phyloP scores from a whole-genome alignment of 1,140 invertebrate genomes.

The Maniola jurtina region DNA sequence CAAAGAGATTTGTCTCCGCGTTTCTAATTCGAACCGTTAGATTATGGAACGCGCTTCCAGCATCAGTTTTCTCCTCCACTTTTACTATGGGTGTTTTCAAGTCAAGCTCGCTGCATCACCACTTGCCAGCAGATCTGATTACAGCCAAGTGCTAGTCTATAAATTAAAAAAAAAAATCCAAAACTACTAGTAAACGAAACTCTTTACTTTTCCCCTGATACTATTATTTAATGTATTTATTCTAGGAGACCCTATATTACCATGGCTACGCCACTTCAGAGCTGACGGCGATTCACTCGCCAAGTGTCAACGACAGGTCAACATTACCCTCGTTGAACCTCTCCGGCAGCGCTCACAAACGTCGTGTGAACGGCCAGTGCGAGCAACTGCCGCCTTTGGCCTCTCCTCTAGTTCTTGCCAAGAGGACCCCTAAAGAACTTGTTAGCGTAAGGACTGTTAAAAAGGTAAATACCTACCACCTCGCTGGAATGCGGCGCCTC shows the following conservation, averaged over 20 bases:
- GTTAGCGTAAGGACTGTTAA: conserved; percentile 46
- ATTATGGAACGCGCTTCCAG: no score
- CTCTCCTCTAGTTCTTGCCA: conserved; percentile 61
- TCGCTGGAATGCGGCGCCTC: no score
- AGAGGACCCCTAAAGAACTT: conserved; percentile 51
- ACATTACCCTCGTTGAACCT: conserved; percentile 62
- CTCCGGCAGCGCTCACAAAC: conserved; percentile 52
- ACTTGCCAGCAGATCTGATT: no score
- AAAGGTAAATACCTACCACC: conserved; percentile 47
- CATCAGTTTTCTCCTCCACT: no score
- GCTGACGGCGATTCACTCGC: conserved; percentile 55
- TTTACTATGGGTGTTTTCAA: no score
- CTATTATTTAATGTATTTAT: conserved; percentile 5
- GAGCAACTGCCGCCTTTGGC: conserved; percentile 71
- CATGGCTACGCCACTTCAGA: conserved; percentile 74
- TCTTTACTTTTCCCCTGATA: background rate
- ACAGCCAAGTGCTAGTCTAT: no score
- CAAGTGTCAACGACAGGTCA: conserved; percentile 58
- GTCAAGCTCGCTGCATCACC: background rate
- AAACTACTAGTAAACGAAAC: no score
- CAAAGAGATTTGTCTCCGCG: no score
- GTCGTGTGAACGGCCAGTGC: conserved; percentile 57
- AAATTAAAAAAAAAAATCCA: no score
- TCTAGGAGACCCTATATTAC: conserved; percentile 75
- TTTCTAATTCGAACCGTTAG: no score